Evolutionary conservation across 2,888 invertebrate genomes (phyloP), one percentile per base, ranked within the genome.

Genomic region (Invenusta paracnida): DNA sequence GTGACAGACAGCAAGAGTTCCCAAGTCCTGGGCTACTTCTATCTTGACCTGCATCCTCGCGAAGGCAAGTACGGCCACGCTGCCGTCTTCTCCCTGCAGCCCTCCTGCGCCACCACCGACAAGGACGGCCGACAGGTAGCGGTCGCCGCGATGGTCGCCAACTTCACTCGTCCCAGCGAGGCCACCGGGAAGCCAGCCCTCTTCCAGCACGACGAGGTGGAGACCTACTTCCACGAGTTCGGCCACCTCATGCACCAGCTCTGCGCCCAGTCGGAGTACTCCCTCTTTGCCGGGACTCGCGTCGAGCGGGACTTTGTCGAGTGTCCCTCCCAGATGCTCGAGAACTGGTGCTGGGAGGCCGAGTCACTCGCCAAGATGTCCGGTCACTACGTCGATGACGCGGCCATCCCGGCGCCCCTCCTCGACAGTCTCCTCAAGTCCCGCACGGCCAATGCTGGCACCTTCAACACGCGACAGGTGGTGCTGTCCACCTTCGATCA

Each of bases 221-320:
- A 92, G 88, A 92, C 92, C 0, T 93, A 90, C 87, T 93, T 93
- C 89, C 93, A 93, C 89, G 93, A 93, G 89, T 93, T 93, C 90
- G 93, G 93, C 84, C 93, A 93, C 89, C 91, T 92, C 29, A 93
- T 93, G 93, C 93, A 93, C 88, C 90, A 91, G 86, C 91, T 93
- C 48, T 93, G 93, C 89, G 90, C 91, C 17, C 89, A 90, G 86
- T 89, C 92, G 27, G 90, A 92, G 29, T 91, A 90, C 86, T 89
- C 91, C 5, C 88, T 91, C 86, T 92, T 93, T 89, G 2, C 84
- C 11, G 25, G 81, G 23, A 84, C 83, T 13, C 83, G 89, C 83
- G 92, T 93, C 1, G 93, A 93, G 87, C 89, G 92, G 67, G 93
- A 93, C 88, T 93, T 93, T 89, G 91, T 93, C n/a, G 93, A 93